Evolutionary conservation across 2,797 vertebrate species (phyloP), one percentile per base, ranked within the genome.

Genomic region (Cyclopterus lumpus): DNA sequence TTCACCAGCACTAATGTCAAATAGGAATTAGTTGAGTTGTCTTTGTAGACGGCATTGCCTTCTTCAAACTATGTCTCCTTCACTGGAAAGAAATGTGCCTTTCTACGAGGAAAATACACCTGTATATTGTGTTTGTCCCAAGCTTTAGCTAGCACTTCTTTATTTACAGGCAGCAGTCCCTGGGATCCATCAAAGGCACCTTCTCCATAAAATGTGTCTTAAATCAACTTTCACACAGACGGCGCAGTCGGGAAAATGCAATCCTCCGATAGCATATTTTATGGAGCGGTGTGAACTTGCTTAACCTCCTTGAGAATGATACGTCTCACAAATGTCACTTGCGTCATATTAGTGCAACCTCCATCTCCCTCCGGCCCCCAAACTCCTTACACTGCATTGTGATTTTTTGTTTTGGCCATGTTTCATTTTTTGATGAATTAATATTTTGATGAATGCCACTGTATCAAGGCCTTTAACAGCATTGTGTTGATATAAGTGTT

Each of bases 41-140:
- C 30, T 77, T 34, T 54, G 28, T 65, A 54, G 51, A 67, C 22
- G 2, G 16, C 30, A 16, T 65, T 53, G 8, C 16, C 51, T 51
- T 62, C 63, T 74, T 67, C 22, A 53, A 75, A 59, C 62, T 22
- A 58, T 46, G 24, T 10, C 55, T 54, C 44, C 48, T 49, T 79
- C 28, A 26, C 68, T 70, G 10, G 22, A 49, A 71, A 73, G 46
- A 73, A 71, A 55, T 67, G 20, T 73, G 46, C 70, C 74, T 58
- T 67, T 80, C 76, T 28, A 65, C 12, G 77, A 60, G 64, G 18
- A 79, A 80, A 71, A 36, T 36, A 73, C 83, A 83, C 79, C 71
- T 66, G 62, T 80, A 71, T 60, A 49, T 71, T 58, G 71, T 28
- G 36, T 74, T 69, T 15, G 62, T 72, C 59, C 68, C 71, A 63